A percentile compares a stretch with the other conserved stretches of the same genome.
Evolutionary conservation across 2,797 vertebrate genomes (phyloP).

Genomic region (Acanthornis magna): DNA sequence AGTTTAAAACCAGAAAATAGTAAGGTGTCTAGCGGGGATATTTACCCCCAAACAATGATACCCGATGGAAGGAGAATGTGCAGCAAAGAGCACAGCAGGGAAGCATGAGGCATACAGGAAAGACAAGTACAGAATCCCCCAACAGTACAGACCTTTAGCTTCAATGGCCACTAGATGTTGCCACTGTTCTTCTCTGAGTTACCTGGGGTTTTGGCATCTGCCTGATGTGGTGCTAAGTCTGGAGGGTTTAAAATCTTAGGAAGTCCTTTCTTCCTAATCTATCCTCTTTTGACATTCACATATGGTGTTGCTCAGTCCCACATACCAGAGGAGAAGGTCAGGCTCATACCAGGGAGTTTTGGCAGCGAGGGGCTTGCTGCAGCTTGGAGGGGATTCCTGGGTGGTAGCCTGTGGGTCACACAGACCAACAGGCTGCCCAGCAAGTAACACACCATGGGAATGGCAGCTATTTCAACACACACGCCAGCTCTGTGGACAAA

Average conservation of each 20-base stretch:
- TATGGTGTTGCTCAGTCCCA: background rate
- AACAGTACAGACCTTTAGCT: background rate
- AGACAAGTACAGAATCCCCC: background rate
- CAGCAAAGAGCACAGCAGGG: background rate
- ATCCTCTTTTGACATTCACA: background rate
- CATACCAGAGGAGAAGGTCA: background rate
- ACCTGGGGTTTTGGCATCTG: background rate
- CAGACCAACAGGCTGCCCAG: background rate
- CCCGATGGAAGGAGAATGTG: background rate
- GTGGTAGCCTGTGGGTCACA: background rate
- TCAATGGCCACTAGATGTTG: constrained; percentile 51
- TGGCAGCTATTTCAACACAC: background rate
- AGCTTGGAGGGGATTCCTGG: background rate
- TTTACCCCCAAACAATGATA: background rate
- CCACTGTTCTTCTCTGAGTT: background rate
- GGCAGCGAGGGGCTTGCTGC: background rate
- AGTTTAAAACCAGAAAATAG: background rate
- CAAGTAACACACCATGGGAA: background rate
- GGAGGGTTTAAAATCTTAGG: constrained; percentile 33
- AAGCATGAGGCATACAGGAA: background rate
- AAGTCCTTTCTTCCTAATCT: constrained; percentile 57
- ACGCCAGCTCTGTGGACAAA: background rate
- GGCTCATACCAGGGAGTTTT: background rate
- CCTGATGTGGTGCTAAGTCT: background rate
- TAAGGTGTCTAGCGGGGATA: background rate